Evolutionary conservation across 1,140 invertebrate genomes (phyloP).

Genomic region (Ceratoteleas bidentatus): DNA sequence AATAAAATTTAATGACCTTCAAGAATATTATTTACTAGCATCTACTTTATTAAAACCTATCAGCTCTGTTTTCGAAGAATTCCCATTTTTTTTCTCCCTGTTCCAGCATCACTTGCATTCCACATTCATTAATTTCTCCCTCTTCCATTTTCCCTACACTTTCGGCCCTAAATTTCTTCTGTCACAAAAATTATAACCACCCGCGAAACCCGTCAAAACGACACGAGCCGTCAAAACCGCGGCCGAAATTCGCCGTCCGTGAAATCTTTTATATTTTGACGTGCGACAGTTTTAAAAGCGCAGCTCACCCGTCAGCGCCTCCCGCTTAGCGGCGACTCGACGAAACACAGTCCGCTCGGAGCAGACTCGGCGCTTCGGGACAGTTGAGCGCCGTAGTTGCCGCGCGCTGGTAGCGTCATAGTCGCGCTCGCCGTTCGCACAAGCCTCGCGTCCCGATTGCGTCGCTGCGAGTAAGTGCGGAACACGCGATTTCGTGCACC

Average conservation of each 20-base stretch:
- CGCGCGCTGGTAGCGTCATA: constrained; percentile 68
- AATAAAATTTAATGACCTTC: no score
- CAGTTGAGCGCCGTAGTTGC: constrained; percentile 78
- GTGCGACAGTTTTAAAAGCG: constrained; percentile 43
- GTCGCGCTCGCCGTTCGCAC: neutral
- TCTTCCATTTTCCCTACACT: no score
- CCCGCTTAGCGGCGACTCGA: constrained; percentile 42
- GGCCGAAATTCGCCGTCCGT: neutral
- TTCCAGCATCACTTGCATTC: no score
- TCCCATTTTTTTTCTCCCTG: no score
- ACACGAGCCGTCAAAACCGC: neutral
- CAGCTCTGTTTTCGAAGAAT: no score
- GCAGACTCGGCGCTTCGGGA: constrained; percentile 60
- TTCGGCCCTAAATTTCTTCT: no score
- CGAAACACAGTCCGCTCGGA: constrained; percentile 58
- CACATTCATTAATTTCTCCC: no score
- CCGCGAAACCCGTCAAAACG: no score
- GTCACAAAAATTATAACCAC: no score
- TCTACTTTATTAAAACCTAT: no score
- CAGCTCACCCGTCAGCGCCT: constrained; percentile 51
- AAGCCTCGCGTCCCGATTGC: constrained; percentile 17
- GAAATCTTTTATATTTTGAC: constrained; percentile 38
- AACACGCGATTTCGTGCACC: constrained; percentile 27
- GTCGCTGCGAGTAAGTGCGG: constrained; percentile 11
- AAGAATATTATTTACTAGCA: no score